Conservation (phyloP, 2,888 invertebrate genomes). For the Drosophila planitibia region DNA sequence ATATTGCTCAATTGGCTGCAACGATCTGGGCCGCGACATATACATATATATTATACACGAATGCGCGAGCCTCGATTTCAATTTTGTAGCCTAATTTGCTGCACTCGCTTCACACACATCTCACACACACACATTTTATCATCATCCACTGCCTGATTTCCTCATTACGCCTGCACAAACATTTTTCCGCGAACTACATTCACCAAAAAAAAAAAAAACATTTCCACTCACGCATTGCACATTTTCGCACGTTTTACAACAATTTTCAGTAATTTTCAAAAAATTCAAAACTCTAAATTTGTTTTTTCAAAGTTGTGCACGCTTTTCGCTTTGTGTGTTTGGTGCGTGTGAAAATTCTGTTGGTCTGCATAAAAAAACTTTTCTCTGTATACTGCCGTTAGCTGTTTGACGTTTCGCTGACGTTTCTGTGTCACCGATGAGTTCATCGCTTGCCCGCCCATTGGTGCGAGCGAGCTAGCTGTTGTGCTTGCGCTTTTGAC, state of each 20-base stretch:
- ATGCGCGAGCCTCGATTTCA: constrained; percentile 34
- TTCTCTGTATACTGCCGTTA: constrained; percentile 76
- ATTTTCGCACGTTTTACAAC: constrained; percentile 20
- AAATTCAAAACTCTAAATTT: not conserved
- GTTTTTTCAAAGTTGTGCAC: constrained; percentile 4
- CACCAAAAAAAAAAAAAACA: not conserved
- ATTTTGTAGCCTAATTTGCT: constrained; percentile 48
- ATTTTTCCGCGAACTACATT: constrained; percentile 19
- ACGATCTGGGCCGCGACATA: constrained; percentile 69
- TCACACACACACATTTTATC: constrained; percentile 17
- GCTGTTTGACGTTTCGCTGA: constrained; percentile 63
- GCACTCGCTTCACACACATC: constrained; percentile 32
- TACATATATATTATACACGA: constrained; percentile 69
- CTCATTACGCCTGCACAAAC: constrained; percentile 26
- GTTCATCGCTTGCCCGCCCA: constrained; percentile 29
- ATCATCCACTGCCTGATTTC: constrained; percentile 36
- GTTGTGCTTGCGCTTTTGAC: constrained; percentile 1
- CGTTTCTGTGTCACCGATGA: constrained; percentile 77
- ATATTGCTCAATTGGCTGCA: constrained; percentile 53
- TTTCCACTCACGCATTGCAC: constrained; percentile 27
- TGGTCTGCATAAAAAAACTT: constrained; percentile 67
- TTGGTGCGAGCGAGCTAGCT: constrained; percentile 41
- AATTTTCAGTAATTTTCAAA: constrained; percentile 8
- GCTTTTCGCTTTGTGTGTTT: constrained; percentile 15
- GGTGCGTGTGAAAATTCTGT: constrained; percentile 60